Evolutionary conservation across 2,888 invertebrate genomes (phyloP).

Genomic region (Tetranychus piercei): DNA sequence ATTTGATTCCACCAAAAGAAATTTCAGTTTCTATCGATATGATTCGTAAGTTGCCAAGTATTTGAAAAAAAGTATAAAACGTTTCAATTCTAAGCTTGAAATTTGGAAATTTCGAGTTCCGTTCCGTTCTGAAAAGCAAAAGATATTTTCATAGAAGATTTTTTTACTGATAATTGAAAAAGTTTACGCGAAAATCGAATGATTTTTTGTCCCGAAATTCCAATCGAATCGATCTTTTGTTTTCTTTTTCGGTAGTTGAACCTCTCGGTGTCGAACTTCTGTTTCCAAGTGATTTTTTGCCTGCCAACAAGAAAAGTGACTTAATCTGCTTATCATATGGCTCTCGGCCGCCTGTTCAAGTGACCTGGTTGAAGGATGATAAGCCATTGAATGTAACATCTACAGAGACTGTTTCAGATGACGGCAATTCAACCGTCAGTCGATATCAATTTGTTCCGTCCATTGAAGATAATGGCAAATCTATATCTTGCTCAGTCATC

Average conservation of each 20-base stretch:
- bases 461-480: conserved; percentile 29
- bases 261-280: background rate
- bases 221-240: background rate
- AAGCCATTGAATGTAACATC: conserved; percentile 22
- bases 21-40: conserved; percentile 25
- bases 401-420: conserved; percentile 24
- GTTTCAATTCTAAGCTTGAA: too few relatives aligned
- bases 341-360: conserved; percentile 26
- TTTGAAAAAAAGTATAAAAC: too few relatives aligned
- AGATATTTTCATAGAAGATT: too few relatives aligned
- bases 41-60: conserved; percentile 23
- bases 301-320: conserved; percentile 24
- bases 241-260: background rate
- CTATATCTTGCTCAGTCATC: conserved; percentile 28
- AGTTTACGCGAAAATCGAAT: too few relatives aligned
- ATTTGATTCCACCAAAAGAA: conserved; percentile 23
- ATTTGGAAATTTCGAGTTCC: too few relatives aligned
- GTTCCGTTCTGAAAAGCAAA: too few relatives aligned
- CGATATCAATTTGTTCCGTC: conserved; percentile 26
- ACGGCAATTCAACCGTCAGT: conserved; percentile 28
- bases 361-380: conserved; percentile 27
- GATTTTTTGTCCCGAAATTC: background rate
- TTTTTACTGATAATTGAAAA: too few relatives aligned
- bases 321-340: conserved; percentile 27
- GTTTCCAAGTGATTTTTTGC: background rate